Conservation (phyloP, 2,797 vertebrate species). For the Tadarida brasiliensis region DNA sequence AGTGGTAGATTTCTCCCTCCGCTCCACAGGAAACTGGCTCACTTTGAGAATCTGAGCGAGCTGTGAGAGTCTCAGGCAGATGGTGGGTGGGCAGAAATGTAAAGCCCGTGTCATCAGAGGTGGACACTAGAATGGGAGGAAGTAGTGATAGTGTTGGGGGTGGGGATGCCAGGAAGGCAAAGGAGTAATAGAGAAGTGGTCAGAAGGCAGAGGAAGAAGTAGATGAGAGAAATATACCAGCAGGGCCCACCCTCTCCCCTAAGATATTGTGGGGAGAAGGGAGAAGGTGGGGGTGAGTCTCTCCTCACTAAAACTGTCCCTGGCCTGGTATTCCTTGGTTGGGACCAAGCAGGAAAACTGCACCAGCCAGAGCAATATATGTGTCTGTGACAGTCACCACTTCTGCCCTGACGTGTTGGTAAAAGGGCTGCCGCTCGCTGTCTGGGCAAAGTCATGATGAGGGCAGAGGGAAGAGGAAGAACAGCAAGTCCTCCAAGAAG, state of each 20-base stretch:
- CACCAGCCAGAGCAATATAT: not conserved
- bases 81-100: not conserved
- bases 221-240: not conserved
- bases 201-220: slow-evolving; percentile 63
- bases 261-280: not conserved
- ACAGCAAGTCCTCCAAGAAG: not conserved
- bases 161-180: slow-evolving; percentile 20
- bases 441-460: not conserved
- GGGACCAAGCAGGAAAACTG: not conserved
- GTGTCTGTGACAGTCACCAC: not conserved
- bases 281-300: not conserved
- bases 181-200: slow-evolving; percentile 73
- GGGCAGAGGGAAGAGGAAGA: not conserved
- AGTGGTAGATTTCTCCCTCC: not conserved
- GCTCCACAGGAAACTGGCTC: not conserved
- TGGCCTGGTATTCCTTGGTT: not conserved
- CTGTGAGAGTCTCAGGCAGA: not conserved
- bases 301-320: not conserved
- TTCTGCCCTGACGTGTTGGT: not conserved
- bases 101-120: not conserved
- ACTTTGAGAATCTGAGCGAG: not conserved
- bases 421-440: not conserved
- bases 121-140: slow-evolving; percentile 33
- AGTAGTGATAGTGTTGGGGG: slow-evolving; percentile 59
- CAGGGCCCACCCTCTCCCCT: not conserved